A percentile compares a stretch with the other conserved stretches of the same genome.
phyloP scores from a whole-genome alignment of 2,113 vertebrate species.

The Cyanoramphus novaezelandiae region DNA sequence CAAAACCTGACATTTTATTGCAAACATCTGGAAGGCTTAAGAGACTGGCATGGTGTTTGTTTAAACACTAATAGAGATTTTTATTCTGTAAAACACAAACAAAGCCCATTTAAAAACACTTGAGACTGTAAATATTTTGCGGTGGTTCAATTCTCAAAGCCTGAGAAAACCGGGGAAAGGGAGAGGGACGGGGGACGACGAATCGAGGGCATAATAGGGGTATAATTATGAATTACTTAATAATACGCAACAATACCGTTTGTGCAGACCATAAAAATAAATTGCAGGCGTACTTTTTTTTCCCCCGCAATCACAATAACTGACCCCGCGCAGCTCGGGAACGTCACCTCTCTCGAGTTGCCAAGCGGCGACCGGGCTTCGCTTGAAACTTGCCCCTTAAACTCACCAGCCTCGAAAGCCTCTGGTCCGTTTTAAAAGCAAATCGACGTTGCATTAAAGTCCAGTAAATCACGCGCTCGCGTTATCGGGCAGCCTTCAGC shows the following conservation, averaged over 20 bases:
- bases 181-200: neutral
- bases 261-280: slow-evolving; percentile 55
- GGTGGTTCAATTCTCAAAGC: slow-evolving; percentile 40
- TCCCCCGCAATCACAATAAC: neutral
- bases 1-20: slow-evolving; percentile 84
- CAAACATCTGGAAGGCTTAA: slow-evolving; percentile 80
- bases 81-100: slow-evolving; percentile 75
- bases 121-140: slow-evolving; percentile 46
- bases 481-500: neutral
- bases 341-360: slow-evolving; percentile 26
- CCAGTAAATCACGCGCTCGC: neutral
- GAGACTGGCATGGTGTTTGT: slow-evolving; percentile 76
- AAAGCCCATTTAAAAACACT: slow-evolving; percentile 74
- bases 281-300: slow-evolving; percentile 3
- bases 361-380: neutral
- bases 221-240: slow-evolving; percentile 51
- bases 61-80: slow-evolving; percentile 76
- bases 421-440: neutral
- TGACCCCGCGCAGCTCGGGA: neutral
- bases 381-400: neutral
- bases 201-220: slow-evolving; percentile 15
- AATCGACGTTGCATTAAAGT: neutral
- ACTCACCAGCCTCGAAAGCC: neutral
- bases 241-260: slow-evolving; percentile 35
- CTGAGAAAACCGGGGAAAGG: neutral